A percentile compares a stretch with the other conserved stretches of the same genome.
Evolutionary conservation across 2,113 vertebrate species (phyloP).

Genomic region (Promerops cafer): DNA sequence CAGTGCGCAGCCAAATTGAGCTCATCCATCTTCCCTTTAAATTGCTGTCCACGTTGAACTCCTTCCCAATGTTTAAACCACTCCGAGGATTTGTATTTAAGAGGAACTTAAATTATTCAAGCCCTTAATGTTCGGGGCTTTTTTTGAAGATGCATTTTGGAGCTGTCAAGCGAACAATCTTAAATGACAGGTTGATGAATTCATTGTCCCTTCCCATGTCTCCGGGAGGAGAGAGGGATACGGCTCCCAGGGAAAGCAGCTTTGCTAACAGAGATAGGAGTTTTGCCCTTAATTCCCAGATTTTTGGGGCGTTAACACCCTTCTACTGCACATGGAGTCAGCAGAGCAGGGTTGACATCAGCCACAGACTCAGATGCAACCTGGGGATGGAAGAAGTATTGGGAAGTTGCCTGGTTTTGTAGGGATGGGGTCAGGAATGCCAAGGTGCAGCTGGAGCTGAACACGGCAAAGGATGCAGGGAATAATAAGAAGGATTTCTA

Average conservation of each 20-base stretch:
- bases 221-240: neutral
- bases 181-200: constrained; percentile 61
- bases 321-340: neutral
- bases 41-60: constrained; percentile 53
- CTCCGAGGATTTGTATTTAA: constrained; percentile 70
- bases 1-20: constrained; percentile 21
- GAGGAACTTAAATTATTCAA: constrained; percentile 68
- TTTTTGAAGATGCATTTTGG: constrained; percentile 62
- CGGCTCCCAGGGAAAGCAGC: neutral
- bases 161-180: constrained; percentile 56
- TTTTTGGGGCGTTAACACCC: neutral
- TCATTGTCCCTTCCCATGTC: constrained; percentile 1
- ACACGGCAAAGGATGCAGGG: neutral
- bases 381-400: neutral
- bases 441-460: neutral
- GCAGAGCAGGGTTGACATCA: neutral
- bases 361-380: neutral
- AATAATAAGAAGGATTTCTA: neutral
- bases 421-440: neutral
- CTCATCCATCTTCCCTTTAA: constrained; percentile 26
- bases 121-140: constrained; percentile 48
- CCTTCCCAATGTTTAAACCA: constrained; percentile 68
- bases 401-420: neutral
- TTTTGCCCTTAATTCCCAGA: neutral
- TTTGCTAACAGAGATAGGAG: neutral